Evolutionary conservation across 2,888 invertebrate species (phyloP).

Genomic region (Phytoseiulus persimilis): DNA sequence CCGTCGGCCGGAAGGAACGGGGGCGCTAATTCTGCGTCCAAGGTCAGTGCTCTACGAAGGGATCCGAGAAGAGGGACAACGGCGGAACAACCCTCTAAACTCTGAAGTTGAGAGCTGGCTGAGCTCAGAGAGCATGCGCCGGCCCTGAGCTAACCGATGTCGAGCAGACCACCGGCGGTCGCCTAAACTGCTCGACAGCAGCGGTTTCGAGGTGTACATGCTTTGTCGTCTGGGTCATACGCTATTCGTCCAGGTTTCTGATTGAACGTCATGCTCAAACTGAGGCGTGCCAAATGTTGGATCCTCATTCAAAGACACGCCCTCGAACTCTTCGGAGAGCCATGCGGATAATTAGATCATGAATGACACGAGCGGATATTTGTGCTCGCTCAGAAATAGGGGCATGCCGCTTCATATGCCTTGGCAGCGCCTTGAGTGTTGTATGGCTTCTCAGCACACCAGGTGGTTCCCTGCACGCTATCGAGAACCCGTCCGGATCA

Average conservation of each 20-base stretch:
- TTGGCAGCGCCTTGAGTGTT: background rate
- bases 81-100: too few relatives aligned
- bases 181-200: too few relatives aligned
- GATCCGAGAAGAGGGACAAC: too few relatives aligned
- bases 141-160: too few relatives aligned
- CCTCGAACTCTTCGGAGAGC: background rate
- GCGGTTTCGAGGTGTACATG: too few relatives aligned
- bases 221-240: background rate
- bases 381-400: background rate
- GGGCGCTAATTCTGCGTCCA: too few relatives aligned
- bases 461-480: background rate
- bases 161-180: too few relatives aligned
- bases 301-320: background rate
- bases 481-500: background rate
- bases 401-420: background rate
- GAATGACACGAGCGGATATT: background rate
- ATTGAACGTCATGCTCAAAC: too few relatives aligned
- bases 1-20: too few relatives aligned
- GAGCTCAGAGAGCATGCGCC: too few relatives aligned
- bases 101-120: too few relatives aligned
- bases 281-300: background rate
- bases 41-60: too few relatives aligned
- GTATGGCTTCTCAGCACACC: background rate
- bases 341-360: background rate
- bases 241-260: background rate